These are phyloP conservation scores for Choloepus hoffmanni DNA, from an alignment of 2,113 vertebrate genomes.

Conservation along the genomic window DNA sequence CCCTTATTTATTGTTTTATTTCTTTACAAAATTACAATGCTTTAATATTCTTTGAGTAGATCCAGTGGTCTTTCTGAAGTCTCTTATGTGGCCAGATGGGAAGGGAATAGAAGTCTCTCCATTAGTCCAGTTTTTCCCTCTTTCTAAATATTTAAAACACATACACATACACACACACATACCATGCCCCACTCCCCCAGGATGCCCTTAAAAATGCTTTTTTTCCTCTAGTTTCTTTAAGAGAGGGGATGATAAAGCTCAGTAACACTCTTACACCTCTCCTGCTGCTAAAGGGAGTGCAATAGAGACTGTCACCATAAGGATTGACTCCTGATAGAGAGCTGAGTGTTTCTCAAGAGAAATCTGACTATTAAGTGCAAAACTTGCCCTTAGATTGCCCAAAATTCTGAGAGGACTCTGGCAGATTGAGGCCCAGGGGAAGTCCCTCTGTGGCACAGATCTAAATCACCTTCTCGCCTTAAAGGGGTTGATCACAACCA, in stretches of 20 bases:
- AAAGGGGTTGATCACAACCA: background rate
- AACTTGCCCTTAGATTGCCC: constrained; percentile 60
- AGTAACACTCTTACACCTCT: constrained; percentile 69
- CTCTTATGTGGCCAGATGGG: constrained; percentile 71
- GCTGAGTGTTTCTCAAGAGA: constrained; percentile 74
- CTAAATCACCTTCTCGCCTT: constrained; percentile 44
- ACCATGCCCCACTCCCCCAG: background rate
- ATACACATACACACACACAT: background rate
- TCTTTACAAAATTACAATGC: constrained; percentile 53
- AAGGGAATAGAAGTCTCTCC: constrained; percentile 64
- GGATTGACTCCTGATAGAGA: constrained; percentile 64
- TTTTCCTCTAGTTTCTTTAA: constrained; percentile 63
- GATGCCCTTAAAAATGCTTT: constrained; percentile 64
- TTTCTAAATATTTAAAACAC: constrained; percentile 59
- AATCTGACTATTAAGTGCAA: constrained; percentile 71
- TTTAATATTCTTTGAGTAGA: constrained; percentile 38
- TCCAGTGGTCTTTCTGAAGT: constrained; percentile 51
- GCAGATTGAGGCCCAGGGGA: constrained; percentile 66
- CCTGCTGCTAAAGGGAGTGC: constrained; percentile 64
- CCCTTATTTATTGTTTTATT: constrained; percentile 54
- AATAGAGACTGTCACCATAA: constrained; percentile 52
- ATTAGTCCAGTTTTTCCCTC: constrained; percentile 43
- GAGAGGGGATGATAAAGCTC: constrained; percentile 74
- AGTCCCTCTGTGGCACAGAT: constrained; percentile 47
- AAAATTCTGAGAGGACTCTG: constrained; percentile 67